Conservation (phyloP, 1,140 invertebrate species). For the Zaprionus davidi region DNA sequence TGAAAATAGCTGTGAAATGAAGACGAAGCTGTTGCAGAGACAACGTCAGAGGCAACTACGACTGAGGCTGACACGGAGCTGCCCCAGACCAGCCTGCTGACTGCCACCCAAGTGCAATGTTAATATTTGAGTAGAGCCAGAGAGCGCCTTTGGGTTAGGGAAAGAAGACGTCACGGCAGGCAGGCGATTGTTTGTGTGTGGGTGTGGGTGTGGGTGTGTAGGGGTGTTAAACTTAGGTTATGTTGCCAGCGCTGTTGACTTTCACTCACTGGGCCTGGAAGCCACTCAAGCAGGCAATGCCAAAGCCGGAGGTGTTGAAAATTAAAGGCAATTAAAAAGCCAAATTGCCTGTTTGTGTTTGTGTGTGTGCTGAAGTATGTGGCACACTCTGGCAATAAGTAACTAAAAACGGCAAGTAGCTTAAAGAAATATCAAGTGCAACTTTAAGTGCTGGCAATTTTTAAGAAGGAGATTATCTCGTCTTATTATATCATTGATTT, state of each 20-base stretch:
- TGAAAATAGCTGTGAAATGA: constrained; percentile 83
- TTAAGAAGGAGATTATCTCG: too few relatives aligned
- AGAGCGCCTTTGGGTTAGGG: constrained; percentile 50
- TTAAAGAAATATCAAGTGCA: too few relatives aligned
- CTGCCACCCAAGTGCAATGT: constrained; percentile 78
- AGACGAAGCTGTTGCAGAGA: constrained; percentile 68
- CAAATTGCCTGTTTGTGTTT: constrained; percentile 24
- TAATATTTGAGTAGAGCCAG: constrained; percentile 78
- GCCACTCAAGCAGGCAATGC: constrained; percentile 69
- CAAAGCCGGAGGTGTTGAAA: constrained; percentile 64
- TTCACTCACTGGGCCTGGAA: constrained; percentile 64
- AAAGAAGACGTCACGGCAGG: constrained; percentile 30
- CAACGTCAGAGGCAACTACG: background rate
- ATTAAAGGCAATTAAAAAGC: constrained; percentile 78
- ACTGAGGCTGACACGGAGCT: background rate
- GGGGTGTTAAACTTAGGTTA: constrained; percentile 34
- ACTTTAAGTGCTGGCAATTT: too few relatives aligned
- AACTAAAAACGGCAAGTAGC: too few relatives aligned
- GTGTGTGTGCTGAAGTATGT: background rate
- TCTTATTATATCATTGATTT: too few relatives aligned
- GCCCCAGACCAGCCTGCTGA: constrained; percentile 58
- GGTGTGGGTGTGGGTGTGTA: constrained; percentile 19
- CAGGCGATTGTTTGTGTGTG: constrained; percentile 16
- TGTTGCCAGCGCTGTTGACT: constrained; percentile 71
- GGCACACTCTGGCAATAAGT: too few relatives aligned